Evolutionary conservation across 1,140 invertebrate species (phyloP).

Genomic region (Trigoniulus corallinus): DNA sequence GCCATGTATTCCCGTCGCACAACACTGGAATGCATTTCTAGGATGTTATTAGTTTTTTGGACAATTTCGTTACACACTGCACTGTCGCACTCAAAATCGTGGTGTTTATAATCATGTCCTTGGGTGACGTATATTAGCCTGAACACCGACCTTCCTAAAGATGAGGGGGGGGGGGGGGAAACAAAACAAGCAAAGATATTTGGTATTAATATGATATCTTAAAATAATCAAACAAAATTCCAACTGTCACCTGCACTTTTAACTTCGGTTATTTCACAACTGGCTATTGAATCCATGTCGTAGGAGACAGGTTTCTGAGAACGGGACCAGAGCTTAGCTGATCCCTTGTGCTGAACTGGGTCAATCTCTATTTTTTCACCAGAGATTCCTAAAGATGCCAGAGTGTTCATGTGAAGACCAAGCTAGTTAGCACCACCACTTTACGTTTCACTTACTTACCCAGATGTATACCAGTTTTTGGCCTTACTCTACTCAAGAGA

Average conservation of each 20-base stretch:
- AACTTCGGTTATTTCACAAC: constrained; percentile 56
- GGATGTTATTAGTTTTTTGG: constrained; percentile 68
- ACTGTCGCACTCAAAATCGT: constrained; percentile 69
- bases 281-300: constrained; percentile 66
- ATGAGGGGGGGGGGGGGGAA: too few relatives aligned
- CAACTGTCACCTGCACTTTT: background rate
- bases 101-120: constrained; percentile 52
- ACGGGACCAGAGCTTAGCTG: constrained; percentile 44
- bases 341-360: constrained; percentile 45
- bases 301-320: constrained; percentile 49
- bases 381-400: constrained; percentile 42
- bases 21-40: constrained; percentile 58
- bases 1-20: constrained; percentile 57
- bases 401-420: too few relatives aligned
- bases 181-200: constrained; percentile 16
- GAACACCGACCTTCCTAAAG: constrained; percentile 23
- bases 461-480: constrained; percentile 64
- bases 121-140: constrained; percentile 27
- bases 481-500: constrained; percentile 56
- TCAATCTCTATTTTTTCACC: constrained; percentile 83
- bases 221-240: background rate
- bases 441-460: constrained; percentile 31
- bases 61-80: constrained; percentile 60
- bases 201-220: constrained; percentile 1
- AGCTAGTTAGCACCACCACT: too few relatives aligned